Evolutionary conservation across 1,140 invertebrate genomes (phyloP).

Genomic region (Gryllus bimaculatus): DNA sequence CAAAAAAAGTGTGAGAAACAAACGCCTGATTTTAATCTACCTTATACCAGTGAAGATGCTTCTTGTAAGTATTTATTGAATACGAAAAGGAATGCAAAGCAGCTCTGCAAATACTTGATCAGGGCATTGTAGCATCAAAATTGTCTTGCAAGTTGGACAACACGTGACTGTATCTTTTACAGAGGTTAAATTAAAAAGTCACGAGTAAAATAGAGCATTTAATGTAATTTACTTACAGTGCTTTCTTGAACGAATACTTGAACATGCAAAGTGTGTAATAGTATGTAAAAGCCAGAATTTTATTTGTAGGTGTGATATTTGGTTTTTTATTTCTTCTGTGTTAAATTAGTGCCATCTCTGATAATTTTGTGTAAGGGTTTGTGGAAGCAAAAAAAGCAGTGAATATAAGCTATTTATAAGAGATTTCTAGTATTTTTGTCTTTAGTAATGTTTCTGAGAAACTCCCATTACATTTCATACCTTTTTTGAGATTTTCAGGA

Average conservation of each 20-base stretch:
- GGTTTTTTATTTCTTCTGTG: too few species aligned
- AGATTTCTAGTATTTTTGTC: too few species aligned
- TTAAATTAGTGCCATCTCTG: too few species aligned
- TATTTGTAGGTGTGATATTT: too few species aligned
- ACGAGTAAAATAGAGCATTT: not conserved
- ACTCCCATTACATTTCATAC: too few species aligned
- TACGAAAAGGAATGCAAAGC: not conserved
- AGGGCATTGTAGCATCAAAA: not conserved
- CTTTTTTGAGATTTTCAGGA: too few species aligned
- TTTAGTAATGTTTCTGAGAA: too few species aligned
- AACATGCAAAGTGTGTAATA: too few species aligned
- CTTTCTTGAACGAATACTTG: not conserved
- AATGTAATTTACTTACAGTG: not conserved
- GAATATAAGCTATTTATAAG: too few species aligned
- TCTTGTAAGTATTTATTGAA: slow-evolving; percentile 40
- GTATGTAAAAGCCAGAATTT: too few species aligned
- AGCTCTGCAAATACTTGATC: not conserved
- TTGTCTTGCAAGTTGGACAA: not conserved
- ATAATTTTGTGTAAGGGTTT: too few species aligned
- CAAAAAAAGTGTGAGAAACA: slow-evolving; percentile 72
- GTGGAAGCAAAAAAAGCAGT: too few species aligned
- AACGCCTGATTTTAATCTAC: slow-evolving; percentile 89
- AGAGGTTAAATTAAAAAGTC: not conserved
- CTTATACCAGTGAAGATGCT: slow-evolving; percentile 96
- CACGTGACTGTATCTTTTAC: not conserved